Conservation (phyloP, 2,113 vertebrate genomes). For the Diglossa brunneiventris region DNA sequence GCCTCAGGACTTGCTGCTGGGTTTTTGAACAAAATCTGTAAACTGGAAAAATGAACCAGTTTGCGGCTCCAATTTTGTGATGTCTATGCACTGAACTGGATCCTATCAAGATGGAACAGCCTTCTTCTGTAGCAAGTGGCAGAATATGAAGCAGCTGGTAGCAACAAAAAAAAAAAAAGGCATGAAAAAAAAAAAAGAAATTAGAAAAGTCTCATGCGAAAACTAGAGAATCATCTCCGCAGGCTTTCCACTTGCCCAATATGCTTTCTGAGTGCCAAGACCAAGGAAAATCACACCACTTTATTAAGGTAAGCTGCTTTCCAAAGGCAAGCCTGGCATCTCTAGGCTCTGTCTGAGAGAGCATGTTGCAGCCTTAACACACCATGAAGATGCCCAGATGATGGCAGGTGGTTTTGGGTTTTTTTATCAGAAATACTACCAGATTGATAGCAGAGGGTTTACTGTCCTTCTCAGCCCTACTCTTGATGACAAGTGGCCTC, state of each 20-base stretch:
- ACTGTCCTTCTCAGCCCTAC: not conserved
- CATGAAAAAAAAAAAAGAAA: not conserved
- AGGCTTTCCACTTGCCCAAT: slow-evolving; percentile 4
- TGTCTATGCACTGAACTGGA: slow-evolving; percentile 35
- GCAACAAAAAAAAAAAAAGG: not conserved
- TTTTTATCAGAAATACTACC: not conserved
- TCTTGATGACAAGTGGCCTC: not conserved
- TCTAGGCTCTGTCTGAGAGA: not conserved
- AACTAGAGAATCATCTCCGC: slow-evolving; percentile 15
- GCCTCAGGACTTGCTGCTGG: not conserved
- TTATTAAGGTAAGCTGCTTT: slow-evolving; percentile 25
- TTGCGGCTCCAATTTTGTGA: not conserved
- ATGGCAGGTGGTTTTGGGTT: not conserved
- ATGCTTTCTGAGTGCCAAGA: not conserved
- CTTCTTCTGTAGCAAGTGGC: not conserved
- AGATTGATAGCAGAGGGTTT: not conserved
- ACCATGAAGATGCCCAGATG: not conserved
- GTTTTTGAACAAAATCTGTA: slow-evolving; percentile 14
- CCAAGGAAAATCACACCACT: not conserved
- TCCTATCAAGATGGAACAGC: slow-evolving; percentile 19
- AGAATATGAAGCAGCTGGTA: slow-evolving; percentile 59
- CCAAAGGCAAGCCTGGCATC: not conserved
- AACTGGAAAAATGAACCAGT: not conserved
- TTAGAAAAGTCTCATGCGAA: slow-evolving; percentile 21
- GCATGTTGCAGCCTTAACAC: not conserved